These are phyloP conservation scores for Dysidea cf. avara DNA, from an alignment of 37 sponge, comb jelly and placozoan genomes.

Conservation along the genomic window DNA sequence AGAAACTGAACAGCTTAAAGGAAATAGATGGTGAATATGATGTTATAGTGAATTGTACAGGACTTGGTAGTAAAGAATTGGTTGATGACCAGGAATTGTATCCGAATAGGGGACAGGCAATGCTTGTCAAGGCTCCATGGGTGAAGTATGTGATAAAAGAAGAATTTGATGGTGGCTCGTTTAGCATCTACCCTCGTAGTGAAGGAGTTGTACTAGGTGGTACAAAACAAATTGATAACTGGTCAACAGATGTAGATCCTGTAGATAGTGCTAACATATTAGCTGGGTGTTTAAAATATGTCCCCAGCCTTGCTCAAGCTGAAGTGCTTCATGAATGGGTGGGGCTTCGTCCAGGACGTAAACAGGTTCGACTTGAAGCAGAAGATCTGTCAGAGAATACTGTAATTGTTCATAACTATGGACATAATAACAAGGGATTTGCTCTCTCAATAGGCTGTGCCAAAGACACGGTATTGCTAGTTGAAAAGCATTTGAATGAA, in stretches of 20 bases:
- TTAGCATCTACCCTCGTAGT: conserved; percentile 19
- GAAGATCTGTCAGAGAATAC: not conserved
- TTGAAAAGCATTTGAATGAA: too few relatives aligned
- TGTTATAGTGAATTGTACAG: conserved; percentile 58
- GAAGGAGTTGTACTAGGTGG: conserved; percentile 29
- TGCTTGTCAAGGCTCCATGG: conserved; percentile 36
- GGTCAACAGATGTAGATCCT: not conserved
- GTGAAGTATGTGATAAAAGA: conserved; percentile 28
- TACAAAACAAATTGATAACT: not conserved
- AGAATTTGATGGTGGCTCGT: not conserved
- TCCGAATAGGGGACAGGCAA: conserved; percentile 38
- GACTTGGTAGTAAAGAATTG: too few relatives aligned
- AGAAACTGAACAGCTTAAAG: not conserved
- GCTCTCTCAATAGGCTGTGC: conserved; percentile 56
- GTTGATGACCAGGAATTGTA: conserved; percentile 13
- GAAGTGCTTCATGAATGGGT: conserved; percentile 24
- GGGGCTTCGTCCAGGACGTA: conserved; percentile 41
- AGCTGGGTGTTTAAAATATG: not conserved
- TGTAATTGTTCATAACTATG: too few relatives aligned
- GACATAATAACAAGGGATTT: conserved; percentile 27
- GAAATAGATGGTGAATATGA: conserved; percentile 19
- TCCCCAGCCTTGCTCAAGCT: conserved; percentile 27
- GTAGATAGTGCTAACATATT: not conserved
- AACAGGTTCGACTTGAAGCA: conserved; percentile 26
- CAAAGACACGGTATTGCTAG: conserved; percentile 16